Evolutionary conservation across 2,888 invertebrate genomes (phyloP), one percentile per base, ranked within the genome.

Genomic region (Drosophila ochracea): DNA sequence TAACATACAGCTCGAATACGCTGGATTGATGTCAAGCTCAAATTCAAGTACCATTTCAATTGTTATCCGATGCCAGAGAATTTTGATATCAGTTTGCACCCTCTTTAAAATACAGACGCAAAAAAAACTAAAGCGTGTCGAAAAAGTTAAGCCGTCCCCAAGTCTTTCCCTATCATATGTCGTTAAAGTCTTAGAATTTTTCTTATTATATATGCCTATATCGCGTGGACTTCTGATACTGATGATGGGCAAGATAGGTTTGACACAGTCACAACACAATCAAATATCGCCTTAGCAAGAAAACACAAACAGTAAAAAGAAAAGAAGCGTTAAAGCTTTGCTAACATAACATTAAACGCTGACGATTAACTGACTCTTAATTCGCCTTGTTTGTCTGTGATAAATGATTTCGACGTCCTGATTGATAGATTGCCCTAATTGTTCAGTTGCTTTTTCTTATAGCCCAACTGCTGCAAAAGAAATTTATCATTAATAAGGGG

Each of bases 381-480:
- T 63, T 63, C 33, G 43, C 25, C 41, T 50, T 33, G 52, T 35
- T 11, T 31, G 41, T 60, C 49, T 39, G 41, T 58, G 63, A 63
- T 72, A 67, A 76, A 63, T 77, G 68, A 73, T 64, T 58, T 73
- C 3, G 62, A 62, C 41, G 30, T 4, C 19, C 30, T 77, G 76
- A 76, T 77, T 77, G 76, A 76, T 76, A 47, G 77, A 25, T 39
- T 21, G 58, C 4, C 49, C 35, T 73, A 76, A 76, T 73, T 76
- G 77, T 68, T 64, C 49, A 47, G 53, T 35, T 7, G 13, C 13
- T 47, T 4, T 25, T 47, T 57, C 31, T 25, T 41, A 25, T 28
- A 54, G 31, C 33, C 25, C 50, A 59, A 41, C 28, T 54, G 37
- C 33, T 21, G 37, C 0, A 55, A 43, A 39, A 43, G 19, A 50